A percentile compares a stretch with the other conserved stretches of the same genome.
These are phyloP conservation scores for Pogoniulus pusillus DNA, from an alignment of 2,797 vertebrate species.

Conservation along the genomic window DNA sequence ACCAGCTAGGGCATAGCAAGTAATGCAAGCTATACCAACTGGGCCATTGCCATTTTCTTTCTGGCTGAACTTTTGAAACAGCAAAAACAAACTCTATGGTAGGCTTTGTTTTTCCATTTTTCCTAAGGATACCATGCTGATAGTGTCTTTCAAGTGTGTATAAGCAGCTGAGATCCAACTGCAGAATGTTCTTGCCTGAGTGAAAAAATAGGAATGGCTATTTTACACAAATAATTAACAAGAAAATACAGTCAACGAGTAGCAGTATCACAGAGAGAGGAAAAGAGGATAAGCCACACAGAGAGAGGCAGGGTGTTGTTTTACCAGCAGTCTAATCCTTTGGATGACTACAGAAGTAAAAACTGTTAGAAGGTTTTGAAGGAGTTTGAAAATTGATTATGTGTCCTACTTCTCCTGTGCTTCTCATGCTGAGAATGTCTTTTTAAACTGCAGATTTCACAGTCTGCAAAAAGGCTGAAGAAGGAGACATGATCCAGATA, in stretches of 20 bases:
- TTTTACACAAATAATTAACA: constrained; percentile 13
- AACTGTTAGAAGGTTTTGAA: background rate
- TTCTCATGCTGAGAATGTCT: constrained; percentile 18
- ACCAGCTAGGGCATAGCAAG: too few species aligned
- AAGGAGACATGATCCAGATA: background rate
- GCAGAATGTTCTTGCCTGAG: background rate
- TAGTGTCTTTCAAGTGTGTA: background rate
- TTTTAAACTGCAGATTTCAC: constrained; percentile 62
- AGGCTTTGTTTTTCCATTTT: background rate
- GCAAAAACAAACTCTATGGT: background rate
- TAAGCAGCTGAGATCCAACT: background rate
- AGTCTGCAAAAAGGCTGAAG: background rate
- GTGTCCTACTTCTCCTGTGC: constrained; percentile 4
- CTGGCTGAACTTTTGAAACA: background rate
- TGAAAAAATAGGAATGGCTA: background rate
- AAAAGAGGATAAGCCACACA: background rate
- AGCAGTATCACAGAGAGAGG: background rate
- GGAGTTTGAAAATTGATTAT: constrained; percentile 53
- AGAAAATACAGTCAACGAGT: background rate
- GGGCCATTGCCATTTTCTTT: background rate
- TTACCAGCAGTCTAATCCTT: constrained; percentile 7
- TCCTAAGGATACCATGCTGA: background rate
- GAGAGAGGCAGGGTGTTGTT: background rate
- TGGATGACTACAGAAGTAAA: constrained; percentile 5
- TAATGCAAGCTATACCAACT: background rate